A percentile compares a stretch with the other conserved stretches of the same genome.
Conservation (phyloP, 1,140 invertebrate species). For the Cydia fagiglandana region DNA sequence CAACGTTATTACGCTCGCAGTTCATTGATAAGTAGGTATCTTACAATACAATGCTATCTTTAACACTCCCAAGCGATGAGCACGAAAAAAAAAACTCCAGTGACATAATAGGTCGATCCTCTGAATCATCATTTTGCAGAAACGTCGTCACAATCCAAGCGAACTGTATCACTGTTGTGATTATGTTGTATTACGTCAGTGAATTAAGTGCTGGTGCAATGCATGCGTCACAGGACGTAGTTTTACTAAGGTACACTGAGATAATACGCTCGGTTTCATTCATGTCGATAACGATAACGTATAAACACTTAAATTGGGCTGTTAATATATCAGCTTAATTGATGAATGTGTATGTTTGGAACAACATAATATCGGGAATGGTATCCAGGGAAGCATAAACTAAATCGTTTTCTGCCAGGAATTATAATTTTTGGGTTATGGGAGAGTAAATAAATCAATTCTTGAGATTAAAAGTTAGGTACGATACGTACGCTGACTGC, state of each 20-base stretch:
- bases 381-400: neutral
- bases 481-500: neutral
- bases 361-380: neutral
- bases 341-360: neutral
- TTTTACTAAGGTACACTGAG: slow-evolving; percentile 24
- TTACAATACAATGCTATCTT: neutral
- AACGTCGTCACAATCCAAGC: slow-evolving; percentile 65
- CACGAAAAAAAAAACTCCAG: slow-evolving; percentile 53
- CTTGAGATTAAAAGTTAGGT: too few relatives aligned
- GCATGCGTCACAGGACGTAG: slow-evolving; percentile 41
- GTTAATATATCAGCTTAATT: slow-evolving; percentile 28
- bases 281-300: slow-evolving; percentile 21
- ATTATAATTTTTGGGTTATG: too few relatives aligned
- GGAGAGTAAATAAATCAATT: too few relatives aligned
- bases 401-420: too few relatives aligned
- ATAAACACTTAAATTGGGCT: slow-evolving; percentile 37
- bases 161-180: slow-evolving; percentile 35
- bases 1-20: slow-evolving; percentile 34
- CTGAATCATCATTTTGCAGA: slow-evolving; percentile 63
- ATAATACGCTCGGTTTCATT: slow-evolving; percentile 23
- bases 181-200: slow-evolving; percentile 32
- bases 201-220: slow-evolving; percentile 34
- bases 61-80: slow-evolving; percentile 47
- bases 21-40: slow-evolving; percentile 53
- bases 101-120: slow-evolving; percentile 60